phyloP scores from a whole-genome alignment of 2,113 vertebrate species.

The Melanotaenia duboulayi region DNA sequence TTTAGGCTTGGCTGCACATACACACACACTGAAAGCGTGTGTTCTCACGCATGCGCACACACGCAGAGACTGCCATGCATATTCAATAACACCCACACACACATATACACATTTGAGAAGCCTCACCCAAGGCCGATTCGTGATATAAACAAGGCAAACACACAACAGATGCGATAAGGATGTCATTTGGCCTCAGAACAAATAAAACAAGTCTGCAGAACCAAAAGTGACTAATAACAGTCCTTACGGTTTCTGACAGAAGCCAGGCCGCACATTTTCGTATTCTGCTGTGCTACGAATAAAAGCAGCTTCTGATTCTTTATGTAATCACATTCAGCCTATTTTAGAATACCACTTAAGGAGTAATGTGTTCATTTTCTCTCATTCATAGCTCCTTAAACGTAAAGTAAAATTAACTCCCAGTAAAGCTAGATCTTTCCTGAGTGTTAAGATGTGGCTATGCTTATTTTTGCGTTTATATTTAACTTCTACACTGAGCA shows the following conservation, averaged over 20 bases:
- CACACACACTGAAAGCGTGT: conserved; percentile 16
- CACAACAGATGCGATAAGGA: conserved; percentile 80
- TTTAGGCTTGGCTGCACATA: conserved; percentile 72
- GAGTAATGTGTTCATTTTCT: conserved; percentile 52
- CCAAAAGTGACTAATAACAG: conserved; percentile 70
- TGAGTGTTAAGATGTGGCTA: conserved; percentile 14
- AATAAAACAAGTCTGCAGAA: conserved; percentile 68
- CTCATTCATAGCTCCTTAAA: neutral
- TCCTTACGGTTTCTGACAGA: conserved; percentile 64
- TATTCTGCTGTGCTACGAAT: conserved; percentile 49
- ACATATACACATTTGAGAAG: conserved; percentile 57
- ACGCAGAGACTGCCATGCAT: conserved; percentile 20
- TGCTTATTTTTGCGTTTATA: conserved; percentile 13
- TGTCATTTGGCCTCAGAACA: conserved; percentile 72
- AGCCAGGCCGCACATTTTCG: conserved; percentile 58
- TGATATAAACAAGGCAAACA: conserved; percentile 79
- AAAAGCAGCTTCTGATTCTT: conserved; percentile 24
- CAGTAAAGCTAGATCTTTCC: neutral
- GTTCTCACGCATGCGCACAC: conserved; percentile 26
- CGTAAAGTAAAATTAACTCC: neutral
- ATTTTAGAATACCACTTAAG: conserved; percentile 47
- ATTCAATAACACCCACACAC: conserved; percentile 21
- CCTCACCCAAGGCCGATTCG: conserved; percentile 72
- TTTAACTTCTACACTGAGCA: neutral
- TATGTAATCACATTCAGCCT: conserved; percentile 34